phyloP scores from a whole-genome alignment of 2,113 vertebrate species.

The Pluvialis apricaria region DNA sequence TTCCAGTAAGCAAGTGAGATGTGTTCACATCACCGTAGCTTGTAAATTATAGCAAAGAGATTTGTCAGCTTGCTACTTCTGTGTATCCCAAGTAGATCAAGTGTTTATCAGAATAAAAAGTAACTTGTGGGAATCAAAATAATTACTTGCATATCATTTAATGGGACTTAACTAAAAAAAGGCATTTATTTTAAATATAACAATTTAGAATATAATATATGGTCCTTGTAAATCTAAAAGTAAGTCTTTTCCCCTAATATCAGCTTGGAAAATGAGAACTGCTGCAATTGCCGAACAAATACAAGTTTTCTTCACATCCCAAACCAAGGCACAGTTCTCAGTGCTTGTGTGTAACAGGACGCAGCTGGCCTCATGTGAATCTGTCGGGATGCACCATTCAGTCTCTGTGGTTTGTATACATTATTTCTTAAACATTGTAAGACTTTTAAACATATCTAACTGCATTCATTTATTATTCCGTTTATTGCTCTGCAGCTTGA shows the following conservation, averaged over 20 bases:
- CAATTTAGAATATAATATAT: not conserved
- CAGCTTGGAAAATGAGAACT: conserved; percentile 70
- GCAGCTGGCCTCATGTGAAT: conserved; percentile 32
- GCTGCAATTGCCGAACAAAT: conserved; percentile 13
- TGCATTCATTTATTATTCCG: not conserved
- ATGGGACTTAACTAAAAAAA: not conserved
- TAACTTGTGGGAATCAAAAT: not conserved
- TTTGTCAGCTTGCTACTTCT: not conserved
- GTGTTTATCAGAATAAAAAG: not conserved
- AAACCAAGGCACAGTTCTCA: conserved; percentile 55
- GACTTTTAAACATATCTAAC: not conserved
- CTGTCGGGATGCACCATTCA: conserved; percentile 22
- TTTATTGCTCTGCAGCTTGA: not conserved
- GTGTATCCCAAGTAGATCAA: not conserved
- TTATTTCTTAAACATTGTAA: not conserved
- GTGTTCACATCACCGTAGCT: not conserved
- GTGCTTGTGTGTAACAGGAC: conserved; percentile 66
- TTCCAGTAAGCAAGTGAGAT: not conserved
- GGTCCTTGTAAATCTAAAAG: not conserved
- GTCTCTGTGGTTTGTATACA: conserved; percentile 61
- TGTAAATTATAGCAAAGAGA: not conserved
- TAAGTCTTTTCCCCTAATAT: not conserved
- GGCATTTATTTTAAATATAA: not conserved
- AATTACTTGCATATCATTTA: not conserved
- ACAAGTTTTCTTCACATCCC: conserved; percentile 59